Percentiles rank a stretch among this genome's conserved stretches.
These are phyloP conservation scores for Yponomeuta plumbellus DNA, from an alignment of 2,888 invertebrate genomes.

Conservation along the genomic window DNA sequence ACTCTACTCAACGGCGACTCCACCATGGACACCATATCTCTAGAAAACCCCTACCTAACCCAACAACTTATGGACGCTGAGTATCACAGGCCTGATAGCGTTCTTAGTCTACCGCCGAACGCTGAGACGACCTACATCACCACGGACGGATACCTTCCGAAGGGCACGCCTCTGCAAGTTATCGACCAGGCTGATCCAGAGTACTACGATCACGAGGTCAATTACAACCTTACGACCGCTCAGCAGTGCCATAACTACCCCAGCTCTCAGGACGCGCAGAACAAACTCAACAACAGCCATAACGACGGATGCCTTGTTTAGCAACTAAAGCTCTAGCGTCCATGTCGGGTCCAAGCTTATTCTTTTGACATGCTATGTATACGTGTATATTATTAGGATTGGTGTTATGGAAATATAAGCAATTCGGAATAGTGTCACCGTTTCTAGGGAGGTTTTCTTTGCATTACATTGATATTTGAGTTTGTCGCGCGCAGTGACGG, in stretches of 20 bases:
- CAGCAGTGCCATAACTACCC: conserved; percentile 77
- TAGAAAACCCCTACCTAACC: conserved; percentile 58
- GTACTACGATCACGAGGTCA: conserved; percentile 72
- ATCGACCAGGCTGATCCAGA: conserved; percentile 71
- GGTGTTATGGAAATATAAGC: conserved; percentile 34
- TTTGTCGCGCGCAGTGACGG: background rate
- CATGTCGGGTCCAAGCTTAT: conserved; percentile 62
- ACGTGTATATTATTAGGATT: conserved; percentile 59
- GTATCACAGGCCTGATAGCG: conserved; percentile 65
- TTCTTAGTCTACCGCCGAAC: conserved; percentile 55
- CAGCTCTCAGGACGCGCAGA: conserved; percentile 55
- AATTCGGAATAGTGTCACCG: conserved; percentile 68
- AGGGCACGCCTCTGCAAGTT: conserved; percentile 65
- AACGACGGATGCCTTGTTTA: conserved; percentile 81
- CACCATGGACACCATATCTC: conserved; percentile 57
- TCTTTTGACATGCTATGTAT: conserved; percentile 53
- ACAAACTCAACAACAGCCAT: conserved; percentile 72
- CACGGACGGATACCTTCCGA: conserved; percentile 64
- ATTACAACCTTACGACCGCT: conserved; percentile 59
- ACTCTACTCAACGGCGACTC: conserved; percentile 58
- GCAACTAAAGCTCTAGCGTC: conserved; percentile 27
- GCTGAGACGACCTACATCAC: conserved; percentile 52
- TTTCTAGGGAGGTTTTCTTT: conserved; percentile 30
- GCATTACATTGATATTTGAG: conserved; percentile 1
- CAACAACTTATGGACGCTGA: conserved; percentile 58